Conservation (phyloP, 2,888 invertebrate genomes). For the Notodonta ziczac region DNA sequence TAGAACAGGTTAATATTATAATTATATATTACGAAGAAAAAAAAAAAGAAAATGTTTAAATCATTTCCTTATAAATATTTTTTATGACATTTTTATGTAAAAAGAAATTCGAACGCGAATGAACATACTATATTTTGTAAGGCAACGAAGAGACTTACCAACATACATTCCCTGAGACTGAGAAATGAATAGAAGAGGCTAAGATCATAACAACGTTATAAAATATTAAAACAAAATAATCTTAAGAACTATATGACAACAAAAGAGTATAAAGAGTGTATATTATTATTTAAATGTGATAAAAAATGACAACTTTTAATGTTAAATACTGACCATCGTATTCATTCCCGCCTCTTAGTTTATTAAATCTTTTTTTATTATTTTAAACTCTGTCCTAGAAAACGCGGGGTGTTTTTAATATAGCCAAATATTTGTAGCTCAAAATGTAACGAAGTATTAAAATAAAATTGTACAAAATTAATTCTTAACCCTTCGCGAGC, state of each 20-base stretch:
- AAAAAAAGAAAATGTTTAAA: constrained; percentile 46
- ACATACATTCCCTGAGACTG: constrained; percentile 84
- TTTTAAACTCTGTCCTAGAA: constrained; percentile 59
- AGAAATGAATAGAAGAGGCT: constrained; percentile 74
- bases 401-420: neutral
- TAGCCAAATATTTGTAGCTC: neutral
- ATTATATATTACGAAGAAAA: constrained; percentile 44
- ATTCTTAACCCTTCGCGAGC: neutral
- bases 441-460: neutral
- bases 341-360: constrained; percentile 66
- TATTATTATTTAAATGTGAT: constrained; percentile 45
- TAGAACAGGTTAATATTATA: constrained; percentile 51
- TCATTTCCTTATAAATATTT: constrained; percentile 76
- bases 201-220: constrained; percentile 64
- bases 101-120: constrained; percentile 60
- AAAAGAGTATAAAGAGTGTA: constrained; percentile 45
- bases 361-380: constrained; percentile 45
- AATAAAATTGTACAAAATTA: neutral
- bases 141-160: constrained; percentile 84
- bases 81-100: constrained; percentile 67
- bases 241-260: constrained; percentile 56
- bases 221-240: constrained; percentile 55
- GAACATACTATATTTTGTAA: constrained; percentile 75
- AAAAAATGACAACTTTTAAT: constrained; percentile 43
- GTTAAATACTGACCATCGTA: constrained; percentile 42